Conservation (phyloP, 2,113 vertebrate species). For the Cyprinodon brontotheroides region DNA sequence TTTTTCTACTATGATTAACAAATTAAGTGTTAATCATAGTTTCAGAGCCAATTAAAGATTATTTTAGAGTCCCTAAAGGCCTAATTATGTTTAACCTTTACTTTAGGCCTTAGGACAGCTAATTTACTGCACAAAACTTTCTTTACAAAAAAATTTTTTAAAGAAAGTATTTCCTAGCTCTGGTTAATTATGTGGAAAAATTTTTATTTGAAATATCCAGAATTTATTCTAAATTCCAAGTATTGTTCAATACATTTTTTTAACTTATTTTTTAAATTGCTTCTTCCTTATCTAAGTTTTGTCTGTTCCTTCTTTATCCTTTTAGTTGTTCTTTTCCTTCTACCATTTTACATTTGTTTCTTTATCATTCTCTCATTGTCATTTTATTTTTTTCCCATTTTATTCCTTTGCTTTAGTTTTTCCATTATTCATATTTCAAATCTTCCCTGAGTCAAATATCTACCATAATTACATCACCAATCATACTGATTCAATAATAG, state of each 20-base stretch:
- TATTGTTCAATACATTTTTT: too few relatives aligned
- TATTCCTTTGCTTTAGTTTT: not conserved
- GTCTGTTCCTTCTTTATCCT: too few relatives aligned
- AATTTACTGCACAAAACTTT: not conserved
- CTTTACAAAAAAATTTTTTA: not conserved
- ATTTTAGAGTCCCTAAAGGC: not conserved
- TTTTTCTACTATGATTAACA: not conserved
- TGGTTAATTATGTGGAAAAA: not conserved
- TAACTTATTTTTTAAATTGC: too few relatives aligned
- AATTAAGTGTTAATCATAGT: too few relatives aligned
- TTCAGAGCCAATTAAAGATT: too few relatives aligned
- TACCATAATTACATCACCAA: not conserved
- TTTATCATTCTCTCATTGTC: not conserved
- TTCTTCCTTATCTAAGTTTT: too few relatives aligned
- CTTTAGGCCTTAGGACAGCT: not conserved
- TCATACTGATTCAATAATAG: too few relatives aligned
- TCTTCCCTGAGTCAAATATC: not conserved
- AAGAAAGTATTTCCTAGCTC: not conserved
- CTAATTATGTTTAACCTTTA: not conserved
- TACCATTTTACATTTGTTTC: too few relatives aligned
- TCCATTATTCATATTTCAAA: not conserved
- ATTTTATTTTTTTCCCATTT: not conserved
- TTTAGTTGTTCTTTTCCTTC: too few relatives aligned
- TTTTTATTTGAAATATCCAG: not conserved
- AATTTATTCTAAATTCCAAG: not conserved